Evolutionary conservation across 2,797 vertebrate genomes (phyloP).

Genomic region (Thaleichthys pacificus): DNA sequence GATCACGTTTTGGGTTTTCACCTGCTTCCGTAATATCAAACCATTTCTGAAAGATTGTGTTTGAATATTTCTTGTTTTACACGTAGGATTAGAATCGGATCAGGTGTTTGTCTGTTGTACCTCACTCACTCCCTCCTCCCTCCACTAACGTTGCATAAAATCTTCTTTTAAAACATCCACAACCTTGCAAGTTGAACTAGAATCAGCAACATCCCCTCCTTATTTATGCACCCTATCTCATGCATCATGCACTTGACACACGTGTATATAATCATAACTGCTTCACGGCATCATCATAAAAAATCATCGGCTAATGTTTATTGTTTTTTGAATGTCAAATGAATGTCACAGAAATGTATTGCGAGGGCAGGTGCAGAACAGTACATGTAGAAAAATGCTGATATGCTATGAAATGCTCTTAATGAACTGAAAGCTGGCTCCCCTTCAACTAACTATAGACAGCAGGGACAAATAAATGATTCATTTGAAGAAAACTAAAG

Average conservation of each 20-base stretch:
- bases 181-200: conserved; percentile 36
- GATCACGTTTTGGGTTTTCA: conserved; percentile 45
- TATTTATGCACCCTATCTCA: conserved; percentile 49
- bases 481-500: conserved; percentile 11
- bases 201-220: conserved; percentile 22
- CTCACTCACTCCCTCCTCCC: conserved; percentile 16
- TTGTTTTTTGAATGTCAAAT: conserved; percentile 59
- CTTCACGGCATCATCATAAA: conserved; percentile 50
- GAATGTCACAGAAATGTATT: conserved; percentile 61
- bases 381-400: conserved; percentile 56
- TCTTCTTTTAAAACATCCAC: conserved; percentile 34
- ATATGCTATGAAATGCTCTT: conserved; percentile 59
- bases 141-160: neutral
- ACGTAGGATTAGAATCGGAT: conserved; percentile 26
- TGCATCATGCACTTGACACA: conserved; percentile 55
- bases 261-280: conserved; percentile 63
- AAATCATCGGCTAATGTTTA: conserved; percentile 56
- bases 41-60: conserved; percentile 35
- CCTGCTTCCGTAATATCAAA: conserved; percentile 42
- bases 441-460: conserved; percentile 34
- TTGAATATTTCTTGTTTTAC: conserved; percentile 32
- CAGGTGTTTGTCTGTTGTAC: conserved; percentile 18
- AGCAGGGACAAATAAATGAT: conserved; percentile 43
- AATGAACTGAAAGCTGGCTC: conserved; percentile 53
- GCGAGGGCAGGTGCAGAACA: conserved; percentile 58